These are phyloP conservation scores for Lamellibrachia satsuma DNA, from an alignment of 2,888 invertebrate genomes.

Conservation along the genomic window DNA sequence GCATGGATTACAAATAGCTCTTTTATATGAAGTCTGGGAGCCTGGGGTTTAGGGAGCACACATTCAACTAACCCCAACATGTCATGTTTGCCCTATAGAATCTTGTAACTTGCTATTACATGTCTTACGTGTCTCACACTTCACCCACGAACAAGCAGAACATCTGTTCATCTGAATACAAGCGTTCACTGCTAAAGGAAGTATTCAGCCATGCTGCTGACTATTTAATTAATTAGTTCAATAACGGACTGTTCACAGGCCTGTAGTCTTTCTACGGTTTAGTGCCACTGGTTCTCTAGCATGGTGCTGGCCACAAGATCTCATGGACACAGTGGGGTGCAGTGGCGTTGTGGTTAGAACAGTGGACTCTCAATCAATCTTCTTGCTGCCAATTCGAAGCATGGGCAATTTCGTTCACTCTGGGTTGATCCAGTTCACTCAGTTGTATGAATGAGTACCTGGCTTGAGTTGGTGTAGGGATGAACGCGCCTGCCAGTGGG, in stretches of 20 bases:
- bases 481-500: no score
- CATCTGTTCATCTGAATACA: neutral
- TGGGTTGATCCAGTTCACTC: no score
- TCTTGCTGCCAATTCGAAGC: no score
- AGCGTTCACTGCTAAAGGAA: neutral
- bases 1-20: neutral
- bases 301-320: no score
- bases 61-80: neutral
- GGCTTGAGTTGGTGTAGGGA: no score
- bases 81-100: neutral
- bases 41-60: neutral
- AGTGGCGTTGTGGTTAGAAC: no score
- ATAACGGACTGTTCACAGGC: neutral
- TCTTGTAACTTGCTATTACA: neutral
- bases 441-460: no score
- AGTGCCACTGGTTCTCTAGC: no score
- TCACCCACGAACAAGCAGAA: neutral
- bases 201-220: neutral
- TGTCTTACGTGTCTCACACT: neutral
- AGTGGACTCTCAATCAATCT: no score
- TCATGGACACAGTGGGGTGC: no score
- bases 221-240: neutral
- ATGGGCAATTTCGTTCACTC: no score
- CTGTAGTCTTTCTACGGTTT: neutral
- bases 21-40: neutral